phyloP scores from a whole-genome alignment of 2,797 vertebrate species.

The Pteropus rufus region DNA sequence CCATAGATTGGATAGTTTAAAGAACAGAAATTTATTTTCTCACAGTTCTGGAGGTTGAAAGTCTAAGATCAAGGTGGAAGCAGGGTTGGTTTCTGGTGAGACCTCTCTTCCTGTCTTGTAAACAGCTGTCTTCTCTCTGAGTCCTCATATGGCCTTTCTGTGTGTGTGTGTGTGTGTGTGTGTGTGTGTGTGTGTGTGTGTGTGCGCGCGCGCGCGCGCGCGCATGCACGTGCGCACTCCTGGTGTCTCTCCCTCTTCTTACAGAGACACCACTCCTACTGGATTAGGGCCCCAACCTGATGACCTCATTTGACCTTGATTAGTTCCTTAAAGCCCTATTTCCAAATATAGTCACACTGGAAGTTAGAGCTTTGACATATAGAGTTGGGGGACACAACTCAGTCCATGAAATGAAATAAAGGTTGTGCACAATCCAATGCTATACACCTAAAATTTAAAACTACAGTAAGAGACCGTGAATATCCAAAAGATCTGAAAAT shows the following conservation, averaged over 20 bases:
- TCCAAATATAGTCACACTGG: neutral
- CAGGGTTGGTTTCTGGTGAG: neutral
- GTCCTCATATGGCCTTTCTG: too few species aligned
- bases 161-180: too few species aligned
- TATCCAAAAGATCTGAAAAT: neutral
- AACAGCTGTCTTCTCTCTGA: neutral
- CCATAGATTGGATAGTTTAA: neutral
- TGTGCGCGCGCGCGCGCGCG: too few species aligned
- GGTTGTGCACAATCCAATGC: neutral
- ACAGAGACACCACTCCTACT: too few species aligned
- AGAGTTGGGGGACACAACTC: neutral
- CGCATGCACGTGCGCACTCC: too few species aligned
- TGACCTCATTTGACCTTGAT: neutral
- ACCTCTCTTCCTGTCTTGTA: neutral
- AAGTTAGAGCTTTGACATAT: too few species aligned
- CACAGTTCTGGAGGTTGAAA: neutral
- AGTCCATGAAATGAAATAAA: neutral
- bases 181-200: too few species aligned
- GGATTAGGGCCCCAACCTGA: neutral
- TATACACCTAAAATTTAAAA: neutral
- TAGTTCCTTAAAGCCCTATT: neutral
- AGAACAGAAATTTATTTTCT: neutral
- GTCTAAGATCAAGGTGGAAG: neutral
- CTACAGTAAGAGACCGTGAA: neutral
- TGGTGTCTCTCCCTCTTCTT: neutral